Conservation (phyloP, 2,797 vertebrate genomes). For the Hoplostethus mediterraneus region DNA sequence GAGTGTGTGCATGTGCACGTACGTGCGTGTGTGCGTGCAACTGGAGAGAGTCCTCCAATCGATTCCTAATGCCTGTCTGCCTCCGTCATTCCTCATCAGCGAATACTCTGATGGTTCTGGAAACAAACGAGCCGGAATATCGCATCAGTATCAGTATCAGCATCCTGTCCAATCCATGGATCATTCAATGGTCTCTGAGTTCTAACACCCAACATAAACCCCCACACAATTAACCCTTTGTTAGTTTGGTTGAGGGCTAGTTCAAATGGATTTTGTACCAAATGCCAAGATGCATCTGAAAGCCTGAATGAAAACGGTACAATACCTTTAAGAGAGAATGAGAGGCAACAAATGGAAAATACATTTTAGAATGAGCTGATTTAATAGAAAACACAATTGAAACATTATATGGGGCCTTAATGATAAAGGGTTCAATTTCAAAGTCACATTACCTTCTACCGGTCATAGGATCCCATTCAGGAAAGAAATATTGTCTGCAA, state of each 20-base stretch:
- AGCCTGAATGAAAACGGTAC: conserved; percentile 16
- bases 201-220: conserved; percentile 33
- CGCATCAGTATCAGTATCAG: conserved; percentile 29
- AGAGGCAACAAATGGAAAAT: conserved; percentile 32
- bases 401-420: conserved; percentile 39
- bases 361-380: background rate
- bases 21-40: conserved; percentile 1
- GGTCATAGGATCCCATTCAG: conserved; percentile 53
- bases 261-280: conserved; percentile 9
- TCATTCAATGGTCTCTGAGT: conserved; percentile 31
- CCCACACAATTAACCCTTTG: conserved; percentile 21
- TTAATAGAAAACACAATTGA: conserved; percentile 49
- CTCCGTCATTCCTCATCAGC: conserved; percentile 58
- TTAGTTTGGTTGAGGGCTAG: background rate
- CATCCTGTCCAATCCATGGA: conserved; percentile 46
- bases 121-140: conserved; percentile 57
- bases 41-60: conserved; percentile 35
- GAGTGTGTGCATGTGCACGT: background rate
- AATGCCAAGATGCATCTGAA: conserved; percentile 15
- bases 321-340: conserved; percentile 31
- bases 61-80: conserved; percentile 54
- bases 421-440: conserved; percentile 67
- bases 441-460: conserved; percentile 59
- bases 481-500: conserved; percentile 47
- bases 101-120: conserved; percentile 40